Base-by-base conservation (phyloP, 2,888 invertebrate genomes). In the Dynastes tityus region DNA sequence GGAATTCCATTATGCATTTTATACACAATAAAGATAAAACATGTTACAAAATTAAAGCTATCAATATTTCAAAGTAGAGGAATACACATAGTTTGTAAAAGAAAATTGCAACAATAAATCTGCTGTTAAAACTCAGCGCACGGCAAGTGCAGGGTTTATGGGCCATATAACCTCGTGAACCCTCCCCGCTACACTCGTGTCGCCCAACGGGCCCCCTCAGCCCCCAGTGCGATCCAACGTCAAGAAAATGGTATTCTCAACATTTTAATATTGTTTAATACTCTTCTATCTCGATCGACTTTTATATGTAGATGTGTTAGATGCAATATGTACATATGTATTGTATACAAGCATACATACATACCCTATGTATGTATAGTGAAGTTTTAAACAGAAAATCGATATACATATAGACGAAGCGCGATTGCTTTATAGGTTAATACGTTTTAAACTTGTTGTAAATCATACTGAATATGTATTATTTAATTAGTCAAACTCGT, bases 101-200 rank as follows among this genome's bases (percentile, higher is more conserved):
- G 86, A 86, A 87, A 87, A 87, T 88, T 88, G 87, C 86, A 85
- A 87, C 87, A 86, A 87, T 87, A 88, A 88, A 88, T 87, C 86
- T 85, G 85, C 83, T 83, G 83, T 85, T 86, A 86, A 86, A 86
- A 86, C 85, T 85, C 83, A 27, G 85, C 83, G 84, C 85, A 84
- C 84, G 84, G 82, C 83, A 83, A 84, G 84, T 84, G 86, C 85
- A 85, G 84, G 85, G 83, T 87, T 87, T 87, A 87, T 86, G 85
- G 85, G 81, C 86, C 83, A 85, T 86, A 86, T 87, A 87, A 86
- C 73, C 73, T 49, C 83, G 83, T 22, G 55, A 83, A 83, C 85
- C 83, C 37, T n/a, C 80, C 79, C 13, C 67, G 79, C 76, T 61
- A 51, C 78, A 63, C 70, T 67, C 68, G 37, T 64, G 63, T 67